Base-by-base conservation (phyloP, 2,113 vertebrate genomes). In the Harpagus bidentatus region DNA sequence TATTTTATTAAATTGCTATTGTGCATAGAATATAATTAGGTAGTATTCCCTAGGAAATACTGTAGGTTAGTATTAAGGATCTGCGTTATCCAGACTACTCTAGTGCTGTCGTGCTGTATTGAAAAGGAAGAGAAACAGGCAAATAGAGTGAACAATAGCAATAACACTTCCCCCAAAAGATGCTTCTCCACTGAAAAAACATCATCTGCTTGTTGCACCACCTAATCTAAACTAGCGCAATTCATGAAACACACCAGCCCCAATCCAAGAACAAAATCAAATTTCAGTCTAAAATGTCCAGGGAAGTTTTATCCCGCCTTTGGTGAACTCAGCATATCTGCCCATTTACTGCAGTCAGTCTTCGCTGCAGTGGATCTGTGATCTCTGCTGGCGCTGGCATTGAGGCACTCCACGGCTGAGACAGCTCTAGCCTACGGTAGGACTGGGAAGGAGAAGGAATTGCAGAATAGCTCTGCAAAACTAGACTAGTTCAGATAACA, bases 1-100 rank as follows among this genome's bases (percentile, higher is more conserved):
- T 87, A 92, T 95, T 95, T 96, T 95, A 95, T 93, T 91, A 95
- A 93, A 91, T 88, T 94, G 86, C 91, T 90, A 43, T 91, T 90
- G 93, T 95, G 78, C 81, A 59, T 91, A 74, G 93, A 82, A 95
- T 90, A 91, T 88, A 80, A 95, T 94, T 93, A 95, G 88, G 29
- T 69, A 50, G 34, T 48, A 85, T 95, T 95, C 89, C 78, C 86
- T 82, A 77, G 88, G 91, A 79, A 91, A 82, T 93, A 73, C 32
- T 36, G 31, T 48, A 87, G 70, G 50, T 70, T 92, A 76, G 72
- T 74, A 50, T 79, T 89, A 87, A 84, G 53, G 90, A 69, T 61
- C 83, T 94, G 16, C 72, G 40, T 56, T 89, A 55, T 12, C 48
- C 32, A 80, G 81, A 83, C 53, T 82, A 38, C 50, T 77, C 42